Percentiles rank a stretch among this genome's conserved stretches.
These are phyloP conservation scores for Limnephilus lunatus DNA, from an alignment of 2,888 invertebrate species.

Conservation along the genomic window DNA sequence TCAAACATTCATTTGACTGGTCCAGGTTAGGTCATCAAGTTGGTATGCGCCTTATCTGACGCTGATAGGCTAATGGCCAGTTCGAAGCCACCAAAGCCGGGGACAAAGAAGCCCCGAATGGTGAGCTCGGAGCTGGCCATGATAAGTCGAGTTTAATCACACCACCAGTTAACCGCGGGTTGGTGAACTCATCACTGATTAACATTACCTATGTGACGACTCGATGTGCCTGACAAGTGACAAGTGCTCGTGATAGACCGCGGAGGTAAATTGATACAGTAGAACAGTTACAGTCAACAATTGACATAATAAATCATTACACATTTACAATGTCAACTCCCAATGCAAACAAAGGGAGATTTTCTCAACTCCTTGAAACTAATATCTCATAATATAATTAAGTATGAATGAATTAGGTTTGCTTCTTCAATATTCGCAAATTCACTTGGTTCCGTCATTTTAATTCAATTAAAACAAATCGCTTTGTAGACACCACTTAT, in stretches of 20 bases:
- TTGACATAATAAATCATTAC: not conserved
- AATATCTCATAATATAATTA: too few species aligned
- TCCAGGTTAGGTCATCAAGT: not conserved
- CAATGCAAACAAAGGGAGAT: not conserved
- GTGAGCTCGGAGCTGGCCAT: not conserved
- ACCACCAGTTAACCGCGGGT: constrained; percentile 30
- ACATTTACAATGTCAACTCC: too few species aligned
- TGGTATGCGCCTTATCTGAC: constrained; percentile 29
- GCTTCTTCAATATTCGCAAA: too few species aligned
- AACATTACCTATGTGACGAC: constrained; percentile 36
- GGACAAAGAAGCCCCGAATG: constrained; percentile 25
- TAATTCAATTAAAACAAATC: too few species aligned
- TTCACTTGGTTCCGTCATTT: too few species aligned
- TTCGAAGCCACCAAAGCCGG: not conserved
- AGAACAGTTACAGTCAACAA: not conserved
- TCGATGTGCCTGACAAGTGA: not conserved
- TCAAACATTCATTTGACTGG: not conserved
- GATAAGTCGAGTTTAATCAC: constrained; percentile 6
- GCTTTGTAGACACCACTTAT: too few species aligned
- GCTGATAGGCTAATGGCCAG: constrained; percentile 12
- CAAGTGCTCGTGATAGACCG: not conserved
- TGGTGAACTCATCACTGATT: constrained; percentile 45
- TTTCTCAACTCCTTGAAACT: too few species aligned
- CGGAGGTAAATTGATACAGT: not conserved
- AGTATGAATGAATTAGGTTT: too few species aligned